These are phyloP conservation scores for Pachyuromys duprasi DNA, from an alignment of 2,797 vertebrate genomes.

Conservation along the genomic window DNA sequence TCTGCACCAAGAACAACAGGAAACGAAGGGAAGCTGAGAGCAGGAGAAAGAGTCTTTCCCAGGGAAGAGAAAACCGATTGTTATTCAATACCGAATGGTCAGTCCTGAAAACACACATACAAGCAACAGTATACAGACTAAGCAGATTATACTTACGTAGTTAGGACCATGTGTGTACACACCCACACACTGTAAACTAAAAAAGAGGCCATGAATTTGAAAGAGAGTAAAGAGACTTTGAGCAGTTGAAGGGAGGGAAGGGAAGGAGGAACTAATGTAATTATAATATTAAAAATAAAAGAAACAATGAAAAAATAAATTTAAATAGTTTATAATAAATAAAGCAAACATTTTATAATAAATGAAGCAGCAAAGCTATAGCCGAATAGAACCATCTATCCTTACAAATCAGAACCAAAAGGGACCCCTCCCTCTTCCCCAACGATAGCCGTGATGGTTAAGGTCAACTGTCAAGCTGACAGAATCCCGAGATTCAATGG, in stretches of 20 bases:
- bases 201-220: not conserved
- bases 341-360: not conserved
- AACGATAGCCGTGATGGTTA: accelerated
- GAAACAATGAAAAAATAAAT: too few species aligned
- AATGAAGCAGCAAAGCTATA: accelerated
- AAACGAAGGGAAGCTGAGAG: not conserved
- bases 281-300: not conserved
- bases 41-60: not conserved
- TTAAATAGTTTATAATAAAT: not conserved
- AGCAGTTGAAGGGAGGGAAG: not conserved
- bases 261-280: too few species aligned
- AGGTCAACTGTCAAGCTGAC: not conserved
- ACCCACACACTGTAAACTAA: not conserved
- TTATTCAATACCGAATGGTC: not conserved
- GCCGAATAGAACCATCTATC: accelerated
- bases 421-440: too few species aligned
- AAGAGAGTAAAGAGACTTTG: not conserved
- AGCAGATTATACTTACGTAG: not conserved
- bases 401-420: accelerated
- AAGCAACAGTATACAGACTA: not conserved
- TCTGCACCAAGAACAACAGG: not conserved
- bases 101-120: not conserved
- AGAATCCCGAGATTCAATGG: not conserved
- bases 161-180: not conserved
- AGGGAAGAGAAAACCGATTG: too few species aligned